These are phyloP conservation scores for Heliothis subflexa DNA, from an alignment of 1,140 invertebrate genomes.

Conservation along the genomic window DNA sequence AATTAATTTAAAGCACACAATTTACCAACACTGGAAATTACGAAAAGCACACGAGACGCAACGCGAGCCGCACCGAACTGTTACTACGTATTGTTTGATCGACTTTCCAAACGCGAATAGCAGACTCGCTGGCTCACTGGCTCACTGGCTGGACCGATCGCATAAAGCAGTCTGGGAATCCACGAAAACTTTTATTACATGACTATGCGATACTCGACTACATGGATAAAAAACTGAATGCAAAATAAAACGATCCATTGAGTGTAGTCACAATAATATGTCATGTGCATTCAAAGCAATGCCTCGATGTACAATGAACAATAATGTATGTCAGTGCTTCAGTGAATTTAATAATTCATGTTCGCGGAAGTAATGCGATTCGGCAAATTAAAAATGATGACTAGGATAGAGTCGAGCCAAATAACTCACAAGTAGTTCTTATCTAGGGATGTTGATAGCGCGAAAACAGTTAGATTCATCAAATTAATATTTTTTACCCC, in stretches of 20 bases:
- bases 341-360: constrained; percentile 6
- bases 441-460: not conserved
- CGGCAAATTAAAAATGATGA: constrained; percentile 8
- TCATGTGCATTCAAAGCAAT: constrained; percentile 7
- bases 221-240: not conserved
- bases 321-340: constrained; percentile 18
- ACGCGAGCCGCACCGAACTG: not conserved
- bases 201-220: not conserved
- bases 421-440: too few relatives aligned
- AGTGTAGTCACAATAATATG: not conserved
- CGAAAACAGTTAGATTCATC: not conserved
- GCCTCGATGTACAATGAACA: constrained; percentile 32
- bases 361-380: constrained; percentile 11
- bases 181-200: constrained; percentile 37
- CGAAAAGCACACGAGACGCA: constrained; percentile 2
- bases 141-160: not conserved
- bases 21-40: constrained; percentile 1
- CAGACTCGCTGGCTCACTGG: constrained; percentile 12
- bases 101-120: constrained; percentile 44
- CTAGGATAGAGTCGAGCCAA: not conserved
- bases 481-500: not conserved
- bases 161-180: constrained; percentile 23
- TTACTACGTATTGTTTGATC: constrained; percentile 35
- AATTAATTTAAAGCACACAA: not conserved
- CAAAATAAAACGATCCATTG: not conserved